Percentiles rank a stretch among this genome's conserved stretches.
Evolutionary conservation across 2,797 vertebrate species (phyloP).

Genomic region (Poecile montanus): DNA sequence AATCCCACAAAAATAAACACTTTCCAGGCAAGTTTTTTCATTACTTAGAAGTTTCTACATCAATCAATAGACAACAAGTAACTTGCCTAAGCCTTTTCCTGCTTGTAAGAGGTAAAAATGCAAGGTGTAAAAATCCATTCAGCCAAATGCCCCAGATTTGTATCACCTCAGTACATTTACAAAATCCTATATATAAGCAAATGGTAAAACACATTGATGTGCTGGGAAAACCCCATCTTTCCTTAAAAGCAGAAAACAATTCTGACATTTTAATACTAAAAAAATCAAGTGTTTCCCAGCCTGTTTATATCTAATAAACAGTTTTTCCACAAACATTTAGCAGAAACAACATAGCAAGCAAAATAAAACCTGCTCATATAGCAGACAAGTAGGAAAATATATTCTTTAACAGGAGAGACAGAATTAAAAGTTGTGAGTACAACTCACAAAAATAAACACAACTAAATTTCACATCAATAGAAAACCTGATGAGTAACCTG

Average conservation of each 20-base stretch:
- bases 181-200: neutral
- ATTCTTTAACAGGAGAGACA: neutral
- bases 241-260: neutral
- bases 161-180: neutral
- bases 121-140: neutral
- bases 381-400: neutral
- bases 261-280: neutral
- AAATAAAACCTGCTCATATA: neutral
- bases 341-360: neutral
- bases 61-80: neutral
- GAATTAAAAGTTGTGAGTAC: neutral
- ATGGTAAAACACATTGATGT: neutral
- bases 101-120: neutral
- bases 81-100: neutral
- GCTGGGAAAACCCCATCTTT: neutral
- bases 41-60: neutral
- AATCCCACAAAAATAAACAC: neutral
- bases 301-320: neutral
- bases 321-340: neutral
- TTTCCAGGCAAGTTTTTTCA: neutral
- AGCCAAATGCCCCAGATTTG: neutral
- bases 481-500: constrained; percentile 1
- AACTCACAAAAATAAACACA: neutral
- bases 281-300: neutral
- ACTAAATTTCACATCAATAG: neutral